A percentile compares a stretch with the other conserved stretches of the same genome.
phyloP scores from a whole-genome alignment of 2,113 vertebrate genomes.

The Percopsis transmontana region DNA sequence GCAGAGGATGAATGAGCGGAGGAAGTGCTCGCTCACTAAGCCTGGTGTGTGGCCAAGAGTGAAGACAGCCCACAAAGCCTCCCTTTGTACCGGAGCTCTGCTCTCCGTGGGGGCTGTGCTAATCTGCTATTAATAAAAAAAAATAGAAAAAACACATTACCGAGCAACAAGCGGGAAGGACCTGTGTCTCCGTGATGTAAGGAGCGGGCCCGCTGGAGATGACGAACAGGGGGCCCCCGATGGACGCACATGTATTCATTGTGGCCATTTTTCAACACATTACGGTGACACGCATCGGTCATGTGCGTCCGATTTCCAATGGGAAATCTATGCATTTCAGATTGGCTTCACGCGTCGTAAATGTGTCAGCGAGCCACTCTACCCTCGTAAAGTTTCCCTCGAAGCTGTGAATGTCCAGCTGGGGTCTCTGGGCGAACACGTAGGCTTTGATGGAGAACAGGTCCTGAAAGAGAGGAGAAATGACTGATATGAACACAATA shows the following conservation, averaged over 20 bases:
- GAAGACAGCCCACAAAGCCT: conserved; percentile 78
- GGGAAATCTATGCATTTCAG: conserved; percentile 43
- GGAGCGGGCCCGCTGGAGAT: conserved; percentile 40
- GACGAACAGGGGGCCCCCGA: background rate
- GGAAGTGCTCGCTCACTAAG: conserved; percentile 81
- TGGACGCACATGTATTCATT: conserved; percentile 54
- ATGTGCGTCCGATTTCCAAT: conserved; percentile 29
- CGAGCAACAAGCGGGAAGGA: conserved; percentile 56
- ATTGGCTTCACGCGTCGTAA: conserved; percentile 37
- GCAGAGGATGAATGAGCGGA: conserved; percentile 77
- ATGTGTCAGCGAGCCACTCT: conserved; percentile 66
- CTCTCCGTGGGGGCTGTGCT: conserved; percentile 72
- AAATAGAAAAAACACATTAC: conserved; percentile 51
- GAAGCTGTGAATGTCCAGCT: conserved; percentile 97
- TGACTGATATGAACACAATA: background rate
- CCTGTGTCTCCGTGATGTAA: conserved; percentile 61
- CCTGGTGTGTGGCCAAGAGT: conserved; percentile 82
- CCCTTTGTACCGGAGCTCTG: conserved; percentile 72
- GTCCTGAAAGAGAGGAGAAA: conserved; percentile 79
- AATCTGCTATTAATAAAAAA: conserved; percentile 81
- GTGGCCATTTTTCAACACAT: conserved; percentile 48
- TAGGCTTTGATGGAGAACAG: conserved; percentile 94
- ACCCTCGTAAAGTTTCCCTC: conserved; percentile 98
- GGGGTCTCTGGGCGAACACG: conserved; percentile 94
- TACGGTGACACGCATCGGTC: conserved; percentile 44